These are phyloP conservation scores for Heterotis niloticus DNA, from an alignment of 2,113 vertebrate genomes.

Conservation along the genomic window DNA sequence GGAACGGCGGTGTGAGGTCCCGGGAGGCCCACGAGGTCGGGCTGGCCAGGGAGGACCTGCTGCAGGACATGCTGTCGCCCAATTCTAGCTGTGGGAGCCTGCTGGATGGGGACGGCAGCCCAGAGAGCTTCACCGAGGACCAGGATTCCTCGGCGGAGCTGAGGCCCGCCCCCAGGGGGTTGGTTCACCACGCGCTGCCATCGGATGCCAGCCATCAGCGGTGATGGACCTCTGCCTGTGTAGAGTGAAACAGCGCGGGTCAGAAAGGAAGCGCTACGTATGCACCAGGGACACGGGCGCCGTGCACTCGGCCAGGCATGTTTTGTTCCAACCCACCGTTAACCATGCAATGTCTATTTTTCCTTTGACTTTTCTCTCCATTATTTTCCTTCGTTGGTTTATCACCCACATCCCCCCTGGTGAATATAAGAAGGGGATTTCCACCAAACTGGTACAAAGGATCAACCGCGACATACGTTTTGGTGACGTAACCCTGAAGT, in stretches of 20 bases:
- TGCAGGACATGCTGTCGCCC: conserved; percentile 80
- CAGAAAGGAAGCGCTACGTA: not conserved
- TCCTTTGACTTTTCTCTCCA: not conserved
- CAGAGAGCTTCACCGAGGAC: conserved; percentile 80
- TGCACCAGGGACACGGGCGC: not conserved
- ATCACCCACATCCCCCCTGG: not conserved
- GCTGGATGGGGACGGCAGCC: conserved; percentile 75
- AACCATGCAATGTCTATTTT: not conserved
- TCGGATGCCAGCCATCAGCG: conserved; percentile 68
- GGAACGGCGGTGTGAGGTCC: conserved; percentile 71
- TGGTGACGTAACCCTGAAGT: not conserved
- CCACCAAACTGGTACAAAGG: conserved; percentile 13
- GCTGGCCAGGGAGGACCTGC: conserved; percentile 80
- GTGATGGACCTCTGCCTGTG: conserved; percentile 56
- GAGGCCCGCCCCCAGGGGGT: conserved; percentile 57
- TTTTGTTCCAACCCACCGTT: not conserved
- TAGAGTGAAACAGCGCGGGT: not conserved
- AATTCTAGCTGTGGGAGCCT: conserved; percentile 82
- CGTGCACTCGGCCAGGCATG: not conserved
- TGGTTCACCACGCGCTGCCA: conserved; percentile 67
- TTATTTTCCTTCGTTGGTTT: not conserved
- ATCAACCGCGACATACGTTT: conserved; percentile 27
- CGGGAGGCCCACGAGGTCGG: conserved; percentile 66
- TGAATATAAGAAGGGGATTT: not conserved
- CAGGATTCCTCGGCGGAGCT: conserved; percentile 63